Evolutionary conservation across 2,113 vertebrate genomes (phyloP), one percentile per base, ranked within the genome.

Genomic region (Cololabis saira): DNA sequence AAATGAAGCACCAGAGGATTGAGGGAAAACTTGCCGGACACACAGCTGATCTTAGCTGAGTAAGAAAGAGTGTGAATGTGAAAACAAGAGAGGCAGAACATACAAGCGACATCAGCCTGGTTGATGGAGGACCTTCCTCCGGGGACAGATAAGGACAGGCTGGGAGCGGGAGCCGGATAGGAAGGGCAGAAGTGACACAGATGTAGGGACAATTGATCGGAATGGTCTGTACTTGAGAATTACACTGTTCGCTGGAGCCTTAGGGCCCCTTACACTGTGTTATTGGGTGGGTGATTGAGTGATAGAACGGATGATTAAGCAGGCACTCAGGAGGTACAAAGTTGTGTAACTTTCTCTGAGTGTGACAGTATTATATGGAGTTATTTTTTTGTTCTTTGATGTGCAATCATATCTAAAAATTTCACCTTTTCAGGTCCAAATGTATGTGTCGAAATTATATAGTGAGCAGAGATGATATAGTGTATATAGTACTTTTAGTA

Each of bases 91-190:
- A 1, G 49, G 65, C 33, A 8, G 43, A 53, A 41, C 24, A 10
- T 57, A 45, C 21, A 41, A 41, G 70, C 62, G 24, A 16, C 61
- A 15, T 61, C 61, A 15, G 67, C 49, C 51, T 41, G 19, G 66
- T 71, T 68, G 83, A 78, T 75, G 69, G 57, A 65, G 44, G 18
- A 2, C 21, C 42, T 68, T 82, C 77, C 69, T 82, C 70, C 58
- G 49, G 69, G 61, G 85, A 49, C 22, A 50, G 82, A 85, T 85
- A 83, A 80, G 59, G 81, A 42, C 80, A 42, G 76, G 77, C 64
- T 21, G 66, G 57, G 45, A 66, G 58, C 62, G 52, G 67, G 53
- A 56, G 47, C 9, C 21, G 44, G 61, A 13, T 5, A 18, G 65
- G 53, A 73, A 75, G 81, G 79, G 58, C 77, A 76, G 13, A 17